Evolutionary conservation across 2,888 invertebrate species (phyloP).

Genomic region (Agrotis ipsilon): DNA sequence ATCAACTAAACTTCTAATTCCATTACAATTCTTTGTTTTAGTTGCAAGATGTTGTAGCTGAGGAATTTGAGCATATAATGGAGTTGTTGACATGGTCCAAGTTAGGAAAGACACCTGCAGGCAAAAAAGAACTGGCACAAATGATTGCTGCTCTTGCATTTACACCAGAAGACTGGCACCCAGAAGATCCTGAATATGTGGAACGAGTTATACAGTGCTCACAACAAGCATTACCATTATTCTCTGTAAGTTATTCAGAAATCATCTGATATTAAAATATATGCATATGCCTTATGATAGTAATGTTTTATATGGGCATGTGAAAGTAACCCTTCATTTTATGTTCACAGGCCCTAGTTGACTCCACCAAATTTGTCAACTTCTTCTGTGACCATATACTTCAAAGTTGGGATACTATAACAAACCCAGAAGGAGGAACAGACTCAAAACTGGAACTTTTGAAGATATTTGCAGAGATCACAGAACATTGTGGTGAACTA

Average conservation of each 20-base stretch:
- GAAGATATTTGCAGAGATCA: conserved; percentile 96
- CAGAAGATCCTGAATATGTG: conserved; percentile 94
- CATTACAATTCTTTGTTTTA: conserved; percentile 22
- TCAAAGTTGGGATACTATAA: conserved; percentile 93
- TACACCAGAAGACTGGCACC: conserved; percentile 93
- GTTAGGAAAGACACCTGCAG: conserved; percentile 95
- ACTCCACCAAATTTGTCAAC: conserved; percentile 95
- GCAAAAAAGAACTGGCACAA: conserved; percentile 96
- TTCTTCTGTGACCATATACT: conserved; percentile 97
- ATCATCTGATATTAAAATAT: background rate
- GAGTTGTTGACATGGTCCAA: conserved; percentile 95
- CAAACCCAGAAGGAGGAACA: conserved; percentile 91
- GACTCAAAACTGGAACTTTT: conserved; percentile 95
- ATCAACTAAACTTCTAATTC: background rate
- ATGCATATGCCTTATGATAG: background rate
- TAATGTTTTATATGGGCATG: background rate
- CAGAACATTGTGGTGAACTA: conserved; percentile 94
- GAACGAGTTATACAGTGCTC: conserved; percentile 96
- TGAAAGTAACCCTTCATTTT: conserved; percentile 32
- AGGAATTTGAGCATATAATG: conserved; percentile 98
- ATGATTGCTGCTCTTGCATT: conserved; percentile 96
- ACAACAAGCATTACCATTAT: conserved; percentile 96
- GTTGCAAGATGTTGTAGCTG: conserved; percentile 95
- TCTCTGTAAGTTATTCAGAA: conserved; percentile 94
- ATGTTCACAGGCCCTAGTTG: conserved; percentile 93